Conservation (phyloP, 2,888 invertebrate species). For the Andrena marginata region DNA sequence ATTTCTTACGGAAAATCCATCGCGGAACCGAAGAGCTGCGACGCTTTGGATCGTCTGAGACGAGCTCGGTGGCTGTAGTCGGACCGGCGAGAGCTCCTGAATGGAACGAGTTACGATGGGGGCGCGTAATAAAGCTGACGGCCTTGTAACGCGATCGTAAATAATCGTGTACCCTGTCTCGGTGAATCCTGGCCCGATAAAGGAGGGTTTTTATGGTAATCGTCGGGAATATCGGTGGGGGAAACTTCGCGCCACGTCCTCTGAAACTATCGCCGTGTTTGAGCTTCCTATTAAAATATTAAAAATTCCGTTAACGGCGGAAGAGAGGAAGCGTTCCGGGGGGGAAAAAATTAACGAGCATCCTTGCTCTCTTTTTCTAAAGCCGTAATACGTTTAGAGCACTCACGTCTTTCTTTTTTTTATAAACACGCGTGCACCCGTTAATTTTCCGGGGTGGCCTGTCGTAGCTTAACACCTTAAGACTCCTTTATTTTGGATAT, state of each 20-base stretch:
- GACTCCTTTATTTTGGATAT: no score
- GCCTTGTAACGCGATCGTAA: slow-evolving; percentile 33
- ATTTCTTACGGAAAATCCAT: slow-evolving; percentile 15
- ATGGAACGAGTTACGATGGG: slow-evolving; percentile 22
- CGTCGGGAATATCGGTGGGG: slow-evolving; percentile 14
- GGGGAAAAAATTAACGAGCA: neutral
- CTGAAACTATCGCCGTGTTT: neutral
- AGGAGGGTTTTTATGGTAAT: slow-evolving; percentile 19
- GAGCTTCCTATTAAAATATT: neutral
- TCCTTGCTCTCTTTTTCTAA: neutral
- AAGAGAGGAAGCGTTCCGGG: neutral
- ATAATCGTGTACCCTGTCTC: slow-evolving; percentile 21
- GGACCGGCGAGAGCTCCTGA: slow-evolving; percentile 16
- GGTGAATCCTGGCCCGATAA: slow-evolving; percentile 6
- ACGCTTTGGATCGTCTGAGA: neutral
- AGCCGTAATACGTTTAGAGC: neutral
- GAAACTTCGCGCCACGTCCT: neutral
- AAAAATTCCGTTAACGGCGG: slow-evolving; percentile 2
- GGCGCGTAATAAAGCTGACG: slow-evolving; percentile 12
- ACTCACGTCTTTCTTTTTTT: no score
- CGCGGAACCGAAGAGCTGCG: neutral
- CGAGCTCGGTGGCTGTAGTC: slow-evolving; percentile 4
- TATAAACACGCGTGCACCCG: no score
- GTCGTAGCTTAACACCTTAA: no score
- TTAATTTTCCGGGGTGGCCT: no score